Base-by-base conservation (phyloP, 2,888 invertebrate species). In the Scaptomyza polygonia region DNA sequence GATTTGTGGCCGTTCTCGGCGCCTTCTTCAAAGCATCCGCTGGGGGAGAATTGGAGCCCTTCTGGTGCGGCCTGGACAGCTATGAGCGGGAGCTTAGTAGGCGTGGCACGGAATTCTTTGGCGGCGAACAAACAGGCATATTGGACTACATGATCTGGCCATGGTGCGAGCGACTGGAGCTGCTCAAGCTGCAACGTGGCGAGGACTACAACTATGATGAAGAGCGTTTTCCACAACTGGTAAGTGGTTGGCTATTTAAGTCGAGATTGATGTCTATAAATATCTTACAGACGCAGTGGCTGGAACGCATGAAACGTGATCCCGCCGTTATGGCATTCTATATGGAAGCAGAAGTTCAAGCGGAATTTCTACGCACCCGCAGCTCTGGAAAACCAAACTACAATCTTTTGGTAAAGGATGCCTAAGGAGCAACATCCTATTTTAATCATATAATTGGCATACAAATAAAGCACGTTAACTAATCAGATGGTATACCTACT, bases 91-190 rank as follows among this genome's bases (percentile, higher is more conserved):
- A 96, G 88, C 89, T 97, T 2, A 90, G 90, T 30, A 91, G 91
- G 11, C 93, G 96, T 51, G 93, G 93, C 30, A 94, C 94, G 0
- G 93, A 92, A 36, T 97, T 93, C 90, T 94, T 96, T 79, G 93
- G 94, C 65, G 96, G 96, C 0, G 92, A 92, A 59, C 93, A 93
- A 67, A 96, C 96, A 2, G 96, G 96, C 55, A 94, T 96, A 93
- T 90, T 96, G 53, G 97, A 97, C 89, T 95, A 95, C 77, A 96
- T 96, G 93, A 94, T 97, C 73, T 97, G 96, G 96, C 97, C 97
- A 3, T 97, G 96, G 95, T 94, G 95, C 86, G 97, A 97, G 89
- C 89, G 92, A 32, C 80, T 90, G 7, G 92, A 90, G 56, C 88
- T 96, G 52, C 92, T 96, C 0, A 93, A 93, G 83, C 89, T 95